phyloP scores from a whole-genome alignment of 2,113 vertebrate genomes.

The Syrmaticus mikado region DNA sequence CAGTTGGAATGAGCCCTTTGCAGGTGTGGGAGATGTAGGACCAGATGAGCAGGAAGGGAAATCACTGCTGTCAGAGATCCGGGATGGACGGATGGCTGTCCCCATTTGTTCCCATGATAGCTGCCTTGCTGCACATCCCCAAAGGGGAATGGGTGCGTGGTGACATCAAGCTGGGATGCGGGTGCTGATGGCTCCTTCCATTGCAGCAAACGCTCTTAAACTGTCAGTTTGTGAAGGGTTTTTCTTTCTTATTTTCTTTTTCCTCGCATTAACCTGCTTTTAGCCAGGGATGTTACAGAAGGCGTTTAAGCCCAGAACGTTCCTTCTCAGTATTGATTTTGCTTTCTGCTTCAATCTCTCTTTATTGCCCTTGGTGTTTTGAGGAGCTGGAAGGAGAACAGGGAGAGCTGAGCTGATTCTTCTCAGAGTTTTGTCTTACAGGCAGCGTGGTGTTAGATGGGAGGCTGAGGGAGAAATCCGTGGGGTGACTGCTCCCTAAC shows the following conservation, averaged over 20 bases:
- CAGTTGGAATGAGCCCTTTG: background rate
- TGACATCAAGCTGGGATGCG: rapidly evolving
- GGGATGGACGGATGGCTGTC: background rate
- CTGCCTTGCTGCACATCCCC: rapidly evolving
- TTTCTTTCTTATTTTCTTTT: background rate
- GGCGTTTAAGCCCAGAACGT: conserved; percentile 11
- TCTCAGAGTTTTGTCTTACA: background rate
- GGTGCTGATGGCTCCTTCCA: background rate
- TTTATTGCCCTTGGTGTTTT: background rate
- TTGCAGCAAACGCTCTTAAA: background rate
- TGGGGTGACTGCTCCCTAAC: background rate
- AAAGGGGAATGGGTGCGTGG: rapidly evolving
- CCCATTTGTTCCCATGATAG: rapidly evolving
- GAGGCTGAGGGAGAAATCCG: rapidly evolving
- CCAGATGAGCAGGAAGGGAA: background rate
- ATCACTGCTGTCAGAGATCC: rapidly evolving
- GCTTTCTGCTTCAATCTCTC: conserved; percentile 2
- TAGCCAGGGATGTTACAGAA: background rate
- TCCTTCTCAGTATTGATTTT: conserved; percentile 20
- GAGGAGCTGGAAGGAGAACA: background rate
- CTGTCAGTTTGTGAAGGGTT: background rate
- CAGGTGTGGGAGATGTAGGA: background rate
- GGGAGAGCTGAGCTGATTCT: background rate
- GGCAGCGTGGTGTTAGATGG: rapidly evolving
- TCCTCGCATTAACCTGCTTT: background rate